These are phyloP conservation scores for Corapipo altera DNA, from an alignment of 2,113 vertebrate species.

Conservation along the genomic window DNA sequence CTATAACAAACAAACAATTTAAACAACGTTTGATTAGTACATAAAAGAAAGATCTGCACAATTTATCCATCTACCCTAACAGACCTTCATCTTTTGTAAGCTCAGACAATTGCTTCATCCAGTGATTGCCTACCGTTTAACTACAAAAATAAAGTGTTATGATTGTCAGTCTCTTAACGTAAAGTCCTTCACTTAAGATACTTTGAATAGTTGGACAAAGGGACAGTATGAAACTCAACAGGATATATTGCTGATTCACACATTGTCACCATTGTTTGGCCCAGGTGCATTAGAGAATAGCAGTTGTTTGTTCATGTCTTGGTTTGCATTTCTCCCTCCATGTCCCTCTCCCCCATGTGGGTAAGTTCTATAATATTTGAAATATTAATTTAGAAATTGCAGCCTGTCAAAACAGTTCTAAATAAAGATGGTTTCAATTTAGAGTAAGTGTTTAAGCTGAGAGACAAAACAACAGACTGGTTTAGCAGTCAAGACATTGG, in stretches of 20 bases:
- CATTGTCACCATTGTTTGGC: not conserved
- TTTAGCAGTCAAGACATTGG: not conserved
- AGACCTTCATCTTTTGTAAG: constrained; percentile 13
- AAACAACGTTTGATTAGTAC: constrained; percentile 52
- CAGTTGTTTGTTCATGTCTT: not conserved
- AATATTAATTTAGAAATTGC: not conserved
- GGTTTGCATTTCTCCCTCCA: not conserved
- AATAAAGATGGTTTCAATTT: not conserved
- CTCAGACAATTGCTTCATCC: not conserved
- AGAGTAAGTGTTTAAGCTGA: not conserved
- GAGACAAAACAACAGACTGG: not conserved
- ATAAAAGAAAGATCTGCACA: not conserved
- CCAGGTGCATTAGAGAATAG: not conserved
- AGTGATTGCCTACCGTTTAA: constrained; percentile 51
- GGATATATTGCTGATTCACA: not conserved
- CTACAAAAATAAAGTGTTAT: constrained; percentile 16
- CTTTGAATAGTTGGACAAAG: not conserved
- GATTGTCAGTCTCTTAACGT: not conserved
- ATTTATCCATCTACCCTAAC: not conserved
- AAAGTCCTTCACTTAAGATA: not conserved
- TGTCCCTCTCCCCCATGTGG: not conserved
- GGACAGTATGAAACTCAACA: not conserved
- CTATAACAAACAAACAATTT: constrained; percentile 58
- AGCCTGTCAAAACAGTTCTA: not conserved
- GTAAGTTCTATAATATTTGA: not conserved